A percentile compares a stretch with the other conserved stretches of the same genome.
These are phyloP conservation scores for Pelecanus crispus DNA, from an alignment of 2,113 vertebrate species.

Conservation along the genomic window DNA sequence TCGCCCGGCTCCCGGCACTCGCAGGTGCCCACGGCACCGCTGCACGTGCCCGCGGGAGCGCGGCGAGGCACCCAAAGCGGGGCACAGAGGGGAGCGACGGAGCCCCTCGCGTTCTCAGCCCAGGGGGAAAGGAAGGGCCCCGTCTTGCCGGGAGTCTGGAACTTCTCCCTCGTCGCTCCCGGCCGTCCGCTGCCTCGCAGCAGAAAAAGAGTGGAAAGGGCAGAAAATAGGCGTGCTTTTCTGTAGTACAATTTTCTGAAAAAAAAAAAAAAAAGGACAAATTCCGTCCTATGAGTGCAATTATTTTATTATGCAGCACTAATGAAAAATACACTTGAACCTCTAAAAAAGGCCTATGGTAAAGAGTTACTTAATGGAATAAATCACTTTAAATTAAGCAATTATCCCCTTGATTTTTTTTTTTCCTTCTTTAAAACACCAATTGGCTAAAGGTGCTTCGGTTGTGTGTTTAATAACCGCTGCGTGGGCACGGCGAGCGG, in stretches of 20 bases:
- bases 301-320: slow-evolving; percentile 69
- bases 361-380: slow-evolving; percentile 64
- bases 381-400: slow-evolving; percentile 62
- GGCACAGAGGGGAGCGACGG: neutral
- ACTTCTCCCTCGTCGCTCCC: rapidly evolving
- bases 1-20: rapidly evolving
- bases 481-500: rapidly evolving
- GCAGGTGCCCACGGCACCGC: neutral
- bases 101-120: neutral
- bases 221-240: neutral
- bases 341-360: slow-evolving; percentile 44
- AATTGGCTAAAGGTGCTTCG: neutral
- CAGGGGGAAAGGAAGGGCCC: no score
- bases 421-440: neutral
- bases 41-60: neutral
- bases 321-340: slow-evolving; percentile 65
- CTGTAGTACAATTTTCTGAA: neutral
- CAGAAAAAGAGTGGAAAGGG: neutral
- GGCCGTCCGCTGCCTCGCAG: neutral
- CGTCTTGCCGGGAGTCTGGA: rapidly evolving
- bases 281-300: slow-evolving; percentile 42
- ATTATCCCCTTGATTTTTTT: slow-evolving; percentile 56
- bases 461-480: rapidly evolving
- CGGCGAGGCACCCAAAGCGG: no score
- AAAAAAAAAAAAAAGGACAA: neutral